Evolutionary conservation across 92 coral and sea anemone genomes (phyloP).

Genomic region (Porites lobata): DNA sequence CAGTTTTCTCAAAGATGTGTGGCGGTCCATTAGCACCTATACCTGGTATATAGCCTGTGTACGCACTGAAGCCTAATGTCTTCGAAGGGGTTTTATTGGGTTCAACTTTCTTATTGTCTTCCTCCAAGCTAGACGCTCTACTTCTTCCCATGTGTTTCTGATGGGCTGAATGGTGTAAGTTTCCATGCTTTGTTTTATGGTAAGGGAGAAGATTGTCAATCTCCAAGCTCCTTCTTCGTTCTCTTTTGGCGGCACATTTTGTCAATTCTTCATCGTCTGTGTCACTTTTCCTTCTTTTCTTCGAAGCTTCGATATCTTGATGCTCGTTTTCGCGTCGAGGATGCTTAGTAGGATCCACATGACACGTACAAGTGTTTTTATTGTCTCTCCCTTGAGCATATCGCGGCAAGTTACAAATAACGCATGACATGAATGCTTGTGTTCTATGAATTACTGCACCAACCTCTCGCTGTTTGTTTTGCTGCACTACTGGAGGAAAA

Average conservation of each 20-base stretch:
- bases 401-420: conserved; percentile 84
- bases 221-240: conserved; percentile 25
- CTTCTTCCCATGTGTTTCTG: conserved; percentile 19
- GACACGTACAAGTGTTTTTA: conserved; percentile 68
- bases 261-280: conserved; percentile 3
- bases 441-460: conserved; percentile 87
- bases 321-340: conserved; percentile 59
- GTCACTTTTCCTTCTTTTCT: conserved; percentile 5
- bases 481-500: conserved; percentile 9
- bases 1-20: not conserved
- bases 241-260: conserved; percentile 10
- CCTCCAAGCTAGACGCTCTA: conserved; percentile 52
- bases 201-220: conserved; percentile 17
- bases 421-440: conserved; percentile 82
- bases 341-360: conserved; percentile 65
- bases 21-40: conserved; percentile 1
- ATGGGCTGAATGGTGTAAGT: not conserved
- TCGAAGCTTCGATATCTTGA: not conserved
- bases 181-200: not conserved
- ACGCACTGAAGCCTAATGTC: conserved; percentile 2
- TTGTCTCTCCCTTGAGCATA: conserved; percentile 59
- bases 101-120: not conserved
- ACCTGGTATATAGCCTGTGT: conserved; percentile 18
- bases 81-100: not conserved
- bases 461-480: conserved; percentile 12